These are phyloP conservation scores for Agriopis leucophaearia DNA, from an alignment of 2,888 invertebrate species.

Conservation along the genomic window DNA sequence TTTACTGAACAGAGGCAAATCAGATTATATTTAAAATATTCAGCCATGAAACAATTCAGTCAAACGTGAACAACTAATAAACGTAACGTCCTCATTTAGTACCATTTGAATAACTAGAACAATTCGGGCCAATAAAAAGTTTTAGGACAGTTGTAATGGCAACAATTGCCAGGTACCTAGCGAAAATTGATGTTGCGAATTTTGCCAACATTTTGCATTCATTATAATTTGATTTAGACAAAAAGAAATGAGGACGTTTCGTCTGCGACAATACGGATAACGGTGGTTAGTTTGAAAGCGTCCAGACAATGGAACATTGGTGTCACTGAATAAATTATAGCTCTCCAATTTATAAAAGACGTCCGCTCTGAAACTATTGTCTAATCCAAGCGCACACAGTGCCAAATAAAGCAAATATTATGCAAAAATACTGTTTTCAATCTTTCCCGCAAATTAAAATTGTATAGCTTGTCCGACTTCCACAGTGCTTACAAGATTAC, in stretches of 20 bases:
- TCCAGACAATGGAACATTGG: constrained; percentile 50
- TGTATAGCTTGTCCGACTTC: background rate
- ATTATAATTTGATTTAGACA: constrained; percentile 37
- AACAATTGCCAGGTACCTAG: constrained; percentile 41
- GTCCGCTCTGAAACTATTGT: constrained; percentile 36
- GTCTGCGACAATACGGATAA: constrained; percentile 48
- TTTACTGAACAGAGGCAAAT: constrained; percentile 22
- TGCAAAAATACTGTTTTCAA: background rate
- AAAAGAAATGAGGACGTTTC: constrained; percentile 46
- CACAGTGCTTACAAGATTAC: constrained; percentile 24
- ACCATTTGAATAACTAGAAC: constrained; percentile 52
- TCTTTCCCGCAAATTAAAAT: background rate
- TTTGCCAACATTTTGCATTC: constrained; percentile 43
- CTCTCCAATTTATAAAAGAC: constrained; percentile 49
- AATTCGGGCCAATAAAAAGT: constrained; percentile 55
- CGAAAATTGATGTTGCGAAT: constrained; percentile 47
- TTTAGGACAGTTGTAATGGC: constrained; percentile 41
- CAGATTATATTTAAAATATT: constrained; percentile 7
- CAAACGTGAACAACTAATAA: constrained; percentile 43
- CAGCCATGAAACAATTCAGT: constrained; percentile 7
- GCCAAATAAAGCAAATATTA: constrained; percentile 8
- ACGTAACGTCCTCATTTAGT: constrained; percentile 46
- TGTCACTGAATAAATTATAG: constrained; percentile 50
- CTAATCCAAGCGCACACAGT: constrained; percentile 10
- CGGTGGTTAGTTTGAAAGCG: constrained; percentile 46